A percentile compares a stretch with the other conserved stretches of the same genome.
Evolutionary conservation across 1,140 invertebrate genomes (phyloP).

Genomic region (Drosophila seguyi): DNA sequence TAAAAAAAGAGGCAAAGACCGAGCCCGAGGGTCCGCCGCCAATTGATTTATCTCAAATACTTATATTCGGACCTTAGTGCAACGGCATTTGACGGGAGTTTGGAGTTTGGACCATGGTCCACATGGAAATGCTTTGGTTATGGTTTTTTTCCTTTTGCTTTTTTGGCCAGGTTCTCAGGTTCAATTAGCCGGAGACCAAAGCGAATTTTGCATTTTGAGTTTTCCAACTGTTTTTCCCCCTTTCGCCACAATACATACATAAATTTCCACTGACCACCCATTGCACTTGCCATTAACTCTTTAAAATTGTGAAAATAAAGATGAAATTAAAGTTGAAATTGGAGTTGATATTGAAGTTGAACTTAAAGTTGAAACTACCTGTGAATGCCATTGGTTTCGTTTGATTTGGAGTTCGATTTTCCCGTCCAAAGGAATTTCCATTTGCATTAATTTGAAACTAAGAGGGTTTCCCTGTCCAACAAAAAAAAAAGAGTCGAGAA

Average conservation of each 20-base stretch:
- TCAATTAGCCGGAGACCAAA: constrained; percentile 34
- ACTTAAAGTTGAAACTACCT: background rate
- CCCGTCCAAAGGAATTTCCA: constrained; percentile 16
- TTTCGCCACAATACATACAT: constrained; percentile 30
- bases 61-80: constrained; percentile 23
- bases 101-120: constrained; percentile 8
- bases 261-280: constrained; percentile 14
- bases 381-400: constrained; percentile 6
- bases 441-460: constrained; percentile 28
- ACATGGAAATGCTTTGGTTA: constrained; percentile 19
- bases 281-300: constrained; percentile 1
- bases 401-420: constrained; percentile 10
- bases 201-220: constrained; percentile 42
- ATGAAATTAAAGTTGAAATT: no score
- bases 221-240: constrained; percentile 7
- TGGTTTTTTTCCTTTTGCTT: background rate
- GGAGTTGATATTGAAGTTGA: background rate
- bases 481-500: background rate
- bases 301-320: background rate
- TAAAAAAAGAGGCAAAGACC: constrained; percentile 7
- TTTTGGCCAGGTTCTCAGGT: constrained; percentile 34
- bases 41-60: constrained; percentile 52
- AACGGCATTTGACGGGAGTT: constrained; percentile 6
- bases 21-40: constrained; percentile 37
- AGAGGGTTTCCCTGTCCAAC: constrained; percentile 51